Base-by-base conservation (phyloP, 2,113 vertebrate genomes). In the Notarius lentiginosus region DNA sequence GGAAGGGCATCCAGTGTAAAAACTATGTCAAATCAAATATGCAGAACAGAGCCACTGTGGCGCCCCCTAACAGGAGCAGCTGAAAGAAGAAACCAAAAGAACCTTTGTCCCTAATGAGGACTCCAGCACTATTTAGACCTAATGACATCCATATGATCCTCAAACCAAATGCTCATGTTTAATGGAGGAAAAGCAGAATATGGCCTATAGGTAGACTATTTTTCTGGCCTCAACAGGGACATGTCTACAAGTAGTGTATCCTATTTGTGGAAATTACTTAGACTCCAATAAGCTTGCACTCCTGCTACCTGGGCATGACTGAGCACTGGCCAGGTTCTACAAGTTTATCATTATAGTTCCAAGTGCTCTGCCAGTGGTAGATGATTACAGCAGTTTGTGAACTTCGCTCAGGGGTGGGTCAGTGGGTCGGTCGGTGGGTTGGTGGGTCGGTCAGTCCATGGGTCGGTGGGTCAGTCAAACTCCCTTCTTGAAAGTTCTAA, bases 121-220 rank as follows among this genome's bases (percentile, higher is more conserved):
- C 7, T 20, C 60, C 9, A 56, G 53, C 4, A 4, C 58, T 12
- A 65, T 63, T 15, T 70, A 56, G 65, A 61, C 51, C 41, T 61
- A 53, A 72, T 70, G 65, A 83, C 22, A 4, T 15, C 65, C 49
- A 34, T 83, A 51, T 30, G 68, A 72, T 83, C 55, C 65, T 70
- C 49, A 47, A 81, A 72, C 7, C 18, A 27, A 22, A 12, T 68
- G 65, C n/a, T 68, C 65, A 63, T 63, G 14, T 63, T 2, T 63
- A 22, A 63, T 61, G 60, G 60, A 24, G 60, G 60, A 61, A 61
- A 61, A 66, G 14, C 65, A n/a, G 12, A 27, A n/a, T 24, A 65
- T 65, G 24, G 24, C 61, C 24, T n/a, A 65, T n/a, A 65, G 24
- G 24, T n/a, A 11, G 3, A n/a, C 24, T 65, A 65, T 8, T 65